Conservation (phyloP, 2,113 vertebrate species). For the Onychorhynchus coronatus region DNA sequence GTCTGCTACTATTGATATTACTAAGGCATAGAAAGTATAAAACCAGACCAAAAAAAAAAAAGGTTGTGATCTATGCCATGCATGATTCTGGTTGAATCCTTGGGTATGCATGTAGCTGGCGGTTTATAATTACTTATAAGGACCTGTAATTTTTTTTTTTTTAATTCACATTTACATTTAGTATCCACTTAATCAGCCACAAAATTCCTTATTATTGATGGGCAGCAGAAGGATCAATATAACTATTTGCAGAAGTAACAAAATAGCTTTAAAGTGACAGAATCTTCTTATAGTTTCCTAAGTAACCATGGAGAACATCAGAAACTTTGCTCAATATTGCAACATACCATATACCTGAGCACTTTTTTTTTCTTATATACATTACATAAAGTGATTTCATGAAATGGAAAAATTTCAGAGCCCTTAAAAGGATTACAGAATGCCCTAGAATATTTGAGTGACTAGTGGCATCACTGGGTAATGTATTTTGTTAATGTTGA, state of each 20-base stretch:
- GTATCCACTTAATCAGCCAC: neutral
- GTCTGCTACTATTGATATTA: constrained; percentile 12
- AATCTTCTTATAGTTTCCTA: neutral
- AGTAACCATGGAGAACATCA: neutral
- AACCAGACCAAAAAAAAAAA: neutral
- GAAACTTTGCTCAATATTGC: neutral
- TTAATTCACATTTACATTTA: neutral
- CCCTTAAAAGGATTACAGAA: neutral
- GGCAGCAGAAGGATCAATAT: neutral
- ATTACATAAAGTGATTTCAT: neutral
- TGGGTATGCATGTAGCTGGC: neutral
- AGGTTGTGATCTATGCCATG: neutral
- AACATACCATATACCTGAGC: neutral
- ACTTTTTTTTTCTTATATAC: neutral
- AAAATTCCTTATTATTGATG: neutral
- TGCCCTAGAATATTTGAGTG: neutral
- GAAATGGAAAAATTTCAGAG: neutral
- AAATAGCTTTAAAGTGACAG: neutral
- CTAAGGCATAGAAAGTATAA: constrained; percentile 1
- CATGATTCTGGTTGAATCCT: neutral
- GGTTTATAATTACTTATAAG: neutral
- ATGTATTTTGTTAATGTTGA: neutral
- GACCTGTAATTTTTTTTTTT: neutral
- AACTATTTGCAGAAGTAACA: neutral
- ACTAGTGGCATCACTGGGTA: neutral